phyloP scores from a whole-genome alignment of 2,888 invertebrate species.

The Parnassius apollo region DNA sequence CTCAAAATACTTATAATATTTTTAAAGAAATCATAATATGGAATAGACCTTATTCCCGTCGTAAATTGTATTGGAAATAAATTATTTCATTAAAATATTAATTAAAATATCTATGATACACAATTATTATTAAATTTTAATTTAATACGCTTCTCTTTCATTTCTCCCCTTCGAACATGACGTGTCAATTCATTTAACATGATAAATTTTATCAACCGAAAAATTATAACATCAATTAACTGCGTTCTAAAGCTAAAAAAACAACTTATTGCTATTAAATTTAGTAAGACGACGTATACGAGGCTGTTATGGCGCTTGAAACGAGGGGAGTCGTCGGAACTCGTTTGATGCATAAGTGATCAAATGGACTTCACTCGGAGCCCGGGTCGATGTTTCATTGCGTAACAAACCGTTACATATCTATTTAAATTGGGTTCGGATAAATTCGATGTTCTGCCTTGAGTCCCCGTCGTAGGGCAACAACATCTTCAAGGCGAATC shows the following conservation, averaged over 20 bases:
- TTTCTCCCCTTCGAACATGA: neutral
- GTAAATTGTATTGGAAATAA: too few species aligned
- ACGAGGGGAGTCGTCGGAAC: conserved; percentile 56
- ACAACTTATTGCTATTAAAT: conserved; percentile 55
- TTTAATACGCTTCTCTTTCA: neutral
- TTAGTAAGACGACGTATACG: conserved; percentile 44
- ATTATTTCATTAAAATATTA: neutral
- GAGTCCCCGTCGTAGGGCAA: conserved; percentile 39
- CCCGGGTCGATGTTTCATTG: conserved; percentile 71
- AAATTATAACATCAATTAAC: conserved; percentile 26
- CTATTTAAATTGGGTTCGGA: conserved; percentile 72
- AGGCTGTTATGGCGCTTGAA: conserved; percentile 39
- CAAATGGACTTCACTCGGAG: conserved; percentile 57
- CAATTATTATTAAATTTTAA: too few species aligned
- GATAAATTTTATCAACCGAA: conserved; percentile 17
- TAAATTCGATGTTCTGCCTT: conserved; percentile 56
- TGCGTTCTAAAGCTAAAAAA: conserved; percentile 51
- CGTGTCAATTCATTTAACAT: conserved; percentile 14
- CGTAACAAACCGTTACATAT: conserved; percentile 73
- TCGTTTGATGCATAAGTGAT: conserved; percentile 75
- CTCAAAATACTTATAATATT: too few species aligned
- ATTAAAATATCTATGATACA: neutral
- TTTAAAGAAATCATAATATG: too few species aligned
- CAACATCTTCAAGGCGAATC: conserved; percentile 44
- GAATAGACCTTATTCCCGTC: too few species aligned